Conservation (phyloP, 2,113 vertebrate species). For the Festucalex cinctus region DNA sequence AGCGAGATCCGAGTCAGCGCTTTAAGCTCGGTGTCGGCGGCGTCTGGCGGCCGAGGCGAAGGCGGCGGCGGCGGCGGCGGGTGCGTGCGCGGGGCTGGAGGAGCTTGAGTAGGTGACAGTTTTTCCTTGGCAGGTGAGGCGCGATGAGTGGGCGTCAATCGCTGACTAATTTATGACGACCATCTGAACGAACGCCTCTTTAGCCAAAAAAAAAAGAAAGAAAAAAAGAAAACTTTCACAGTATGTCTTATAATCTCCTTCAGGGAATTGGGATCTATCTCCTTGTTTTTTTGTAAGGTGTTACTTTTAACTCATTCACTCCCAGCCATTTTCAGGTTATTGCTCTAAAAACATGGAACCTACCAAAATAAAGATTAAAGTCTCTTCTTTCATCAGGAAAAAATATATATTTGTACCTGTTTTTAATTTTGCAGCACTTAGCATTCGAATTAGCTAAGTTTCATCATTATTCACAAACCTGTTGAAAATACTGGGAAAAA, state of each 20-base stretch:
- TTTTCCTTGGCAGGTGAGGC: conserved; percentile 34
- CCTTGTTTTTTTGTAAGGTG: no score
- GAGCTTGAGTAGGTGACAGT: conserved; percentile 25
- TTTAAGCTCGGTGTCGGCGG: conserved; percentile 18
- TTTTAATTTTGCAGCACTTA: no score
- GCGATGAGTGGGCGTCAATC: conserved; percentile 9
- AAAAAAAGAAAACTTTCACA: conserved; percentile 4
- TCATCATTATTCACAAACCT: no score
- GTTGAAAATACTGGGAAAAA: no score
- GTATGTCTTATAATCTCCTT: not conserved
- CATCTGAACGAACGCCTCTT: not conserved
- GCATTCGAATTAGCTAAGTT: no score
- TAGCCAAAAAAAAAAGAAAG: conserved; percentile 1
- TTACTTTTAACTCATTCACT: no score
- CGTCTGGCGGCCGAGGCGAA: not conserved
- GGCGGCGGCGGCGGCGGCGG: not conserved
- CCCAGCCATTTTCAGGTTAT: no score
- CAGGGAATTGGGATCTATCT: no score
- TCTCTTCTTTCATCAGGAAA: no score
- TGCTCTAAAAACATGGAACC: no score
- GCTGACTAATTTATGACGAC: not conserved
- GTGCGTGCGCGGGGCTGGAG: not conserved
- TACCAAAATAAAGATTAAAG: no score
- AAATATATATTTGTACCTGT: no score
- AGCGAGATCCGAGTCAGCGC: conserved; percentile 61